A percentile compares a stretch with the other conserved stretches of the same genome.
Evolutionary conservation across 1,140 invertebrate species (phyloP).

Genomic region (Archivesica marissinica): DNA sequence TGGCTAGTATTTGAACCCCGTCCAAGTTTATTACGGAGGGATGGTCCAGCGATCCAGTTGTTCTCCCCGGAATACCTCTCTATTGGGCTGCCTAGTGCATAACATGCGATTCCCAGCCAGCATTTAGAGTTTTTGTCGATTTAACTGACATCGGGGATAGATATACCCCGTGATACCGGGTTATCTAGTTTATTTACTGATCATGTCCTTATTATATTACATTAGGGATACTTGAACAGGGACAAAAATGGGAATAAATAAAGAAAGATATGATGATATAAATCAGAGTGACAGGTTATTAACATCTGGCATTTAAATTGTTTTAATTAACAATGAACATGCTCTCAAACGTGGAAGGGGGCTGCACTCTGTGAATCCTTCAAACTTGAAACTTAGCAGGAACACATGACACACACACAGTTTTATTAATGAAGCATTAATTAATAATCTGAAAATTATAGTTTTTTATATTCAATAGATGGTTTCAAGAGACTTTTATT

Average conservation of each 20-base stretch:
- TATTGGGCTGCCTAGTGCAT: neutral
- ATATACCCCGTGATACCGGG: neutral
- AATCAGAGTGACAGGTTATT: constrained; percentile 33
- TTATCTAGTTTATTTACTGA: constrained; percentile 40
- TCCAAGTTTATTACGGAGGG: too few species aligned
- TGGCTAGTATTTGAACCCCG: too few species aligned
- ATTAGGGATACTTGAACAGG: neutral
- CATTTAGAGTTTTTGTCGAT: neutral
- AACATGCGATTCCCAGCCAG: neutral
- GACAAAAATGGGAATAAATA: constrained; percentile 1
- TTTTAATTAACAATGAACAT: neutral
- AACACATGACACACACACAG: too few species aligned
- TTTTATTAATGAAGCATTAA: too few species aligned
- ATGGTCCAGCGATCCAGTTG: too few species aligned
- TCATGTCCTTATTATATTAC: constrained; percentile 39
- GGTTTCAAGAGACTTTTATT: too few species aligned
- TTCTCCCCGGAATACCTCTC: too few species aligned
- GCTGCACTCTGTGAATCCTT: too few species aligned
- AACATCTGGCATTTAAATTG: constrained; percentile 27
- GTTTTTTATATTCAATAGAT: too few species aligned
- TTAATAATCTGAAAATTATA: too few species aligned
- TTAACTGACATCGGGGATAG: constrained; percentile 18
- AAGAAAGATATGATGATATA: neutral
- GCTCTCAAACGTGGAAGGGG: neutral
- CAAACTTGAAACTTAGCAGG: too few species aligned